These are phyloP conservation scores for Sebastes itinus DNA, from an alignment of 2,797 vertebrate genomes.

Conservation along the genomic window DNA sequence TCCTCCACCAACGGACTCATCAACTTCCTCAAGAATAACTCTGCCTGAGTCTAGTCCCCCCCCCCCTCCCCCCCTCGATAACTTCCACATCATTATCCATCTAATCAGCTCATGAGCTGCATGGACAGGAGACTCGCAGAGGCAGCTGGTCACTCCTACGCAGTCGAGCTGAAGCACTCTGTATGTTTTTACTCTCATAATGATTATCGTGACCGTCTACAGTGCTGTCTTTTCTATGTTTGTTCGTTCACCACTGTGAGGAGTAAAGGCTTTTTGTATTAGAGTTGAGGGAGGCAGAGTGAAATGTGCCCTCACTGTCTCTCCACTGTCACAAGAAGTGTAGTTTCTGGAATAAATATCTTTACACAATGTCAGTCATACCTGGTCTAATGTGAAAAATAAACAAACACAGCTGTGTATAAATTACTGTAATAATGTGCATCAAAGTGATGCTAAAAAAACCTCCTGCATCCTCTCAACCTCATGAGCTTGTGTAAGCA, in stretches of 20 bases:
- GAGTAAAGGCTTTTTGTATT: conserved; percentile 39
- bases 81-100: conserved; percentile 26
- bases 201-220: conserved; percentile 56
- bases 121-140: conserved; percentile 25
- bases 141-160: conserved; percentile 72
- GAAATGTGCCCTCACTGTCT: conserved; percentile 5
- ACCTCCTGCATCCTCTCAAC: background rate
- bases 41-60: conserved; percentile 76
- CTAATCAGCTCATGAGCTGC: conserved; percentile 42
- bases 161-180: conserved; percentile 69
- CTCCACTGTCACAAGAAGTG: background rate
- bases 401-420: background rate
- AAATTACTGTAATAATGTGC: background rate
- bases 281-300: background rate
- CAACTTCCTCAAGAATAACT: conserved; percentile 94
- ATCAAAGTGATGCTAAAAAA: background rate
- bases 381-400: background rate
- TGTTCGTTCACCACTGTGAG: conserved; percentile 27
- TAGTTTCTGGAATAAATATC: conserved; percentile 58
- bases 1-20: conserved; percentile 97
- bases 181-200: conserved; percentile 60
- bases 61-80: no score
- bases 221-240: conserved; percentile 39
- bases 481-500: background rate
- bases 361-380: background rate